phyloP scores from a whole-genome alignment of 2,888 invertebrate genomes.

The Sepiola atlantica region DNA sequence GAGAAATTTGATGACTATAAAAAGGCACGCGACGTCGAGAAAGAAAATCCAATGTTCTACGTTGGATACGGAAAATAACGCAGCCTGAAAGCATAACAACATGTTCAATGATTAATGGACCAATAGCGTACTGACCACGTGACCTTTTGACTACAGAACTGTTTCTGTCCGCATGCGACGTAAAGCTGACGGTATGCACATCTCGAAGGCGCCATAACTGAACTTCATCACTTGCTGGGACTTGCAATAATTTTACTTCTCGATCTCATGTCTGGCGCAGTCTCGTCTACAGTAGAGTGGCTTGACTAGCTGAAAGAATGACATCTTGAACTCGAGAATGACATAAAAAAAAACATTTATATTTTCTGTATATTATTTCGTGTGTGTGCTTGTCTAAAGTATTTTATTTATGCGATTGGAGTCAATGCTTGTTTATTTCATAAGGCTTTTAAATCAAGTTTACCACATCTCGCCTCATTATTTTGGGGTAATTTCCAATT shows the following conservation, averaged over 20 bases:
- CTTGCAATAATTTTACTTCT: not conserved
- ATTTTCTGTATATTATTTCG: not conserved
- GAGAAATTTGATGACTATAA: not conserved
- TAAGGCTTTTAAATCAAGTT: not conserved
- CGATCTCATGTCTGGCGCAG: not conserved
- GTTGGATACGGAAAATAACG: not conserved
- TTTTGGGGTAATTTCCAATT: not conserved
- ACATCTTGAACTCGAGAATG: not conserved
- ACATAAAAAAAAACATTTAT: not conserved
- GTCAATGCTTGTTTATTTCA: not conserved
- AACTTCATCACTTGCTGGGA: not conserved
- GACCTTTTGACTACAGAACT: not conserved
- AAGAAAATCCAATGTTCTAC: not conserved
- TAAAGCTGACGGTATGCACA: not conserved
- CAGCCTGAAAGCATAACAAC: not conserved
- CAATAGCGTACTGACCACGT: slow-evolving; percentile 6
- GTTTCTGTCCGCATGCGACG: not conserved
- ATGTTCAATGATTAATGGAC: not conserved
- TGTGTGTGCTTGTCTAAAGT: not conserved
- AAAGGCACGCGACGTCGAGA: not conserved
- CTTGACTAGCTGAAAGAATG: not conserved
- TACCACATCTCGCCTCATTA: not conserved
- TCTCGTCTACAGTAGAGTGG: not conserved
- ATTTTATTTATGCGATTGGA: not conserved
- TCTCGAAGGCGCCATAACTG: not conserved